These are phyloP conservation scores for Myiotriccus ornatus DNA, from an alignment of 2,797 vertebrate genomes.

Conservation along the genomic window DNA sequence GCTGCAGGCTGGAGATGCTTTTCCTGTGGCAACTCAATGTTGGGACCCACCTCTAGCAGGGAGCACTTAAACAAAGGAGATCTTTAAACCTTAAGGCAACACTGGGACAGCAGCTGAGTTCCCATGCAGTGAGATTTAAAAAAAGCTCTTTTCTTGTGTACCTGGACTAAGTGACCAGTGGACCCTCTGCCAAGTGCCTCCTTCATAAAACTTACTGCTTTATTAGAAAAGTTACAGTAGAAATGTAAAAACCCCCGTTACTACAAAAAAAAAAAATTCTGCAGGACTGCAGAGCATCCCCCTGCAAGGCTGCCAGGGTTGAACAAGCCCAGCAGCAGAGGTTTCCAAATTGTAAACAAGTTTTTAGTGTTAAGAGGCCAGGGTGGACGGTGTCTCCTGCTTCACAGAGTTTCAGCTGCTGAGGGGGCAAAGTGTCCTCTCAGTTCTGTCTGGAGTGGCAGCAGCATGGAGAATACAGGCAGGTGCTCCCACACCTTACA, in stretches of 20 bases:
- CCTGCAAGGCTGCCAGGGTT: neutral
- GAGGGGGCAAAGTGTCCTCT: too few species aligned
- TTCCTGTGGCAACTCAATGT: neutral
- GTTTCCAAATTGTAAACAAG: neutral
- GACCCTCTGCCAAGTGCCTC: neutral
- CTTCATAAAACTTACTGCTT: slow-evolving; percentile 17
- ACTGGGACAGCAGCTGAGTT: neutral
- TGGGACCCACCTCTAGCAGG: neutral
- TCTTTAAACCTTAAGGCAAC: neutral
- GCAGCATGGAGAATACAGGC: accelerated
- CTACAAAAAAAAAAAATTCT: neutral
- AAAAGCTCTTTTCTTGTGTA: neutral
- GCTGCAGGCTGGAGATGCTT: neutral
- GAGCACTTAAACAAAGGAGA: neutral
- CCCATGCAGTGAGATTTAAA: neutral
- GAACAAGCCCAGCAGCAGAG: neutral
- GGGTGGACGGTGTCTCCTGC: neutral
- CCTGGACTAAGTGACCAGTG: accelerated
- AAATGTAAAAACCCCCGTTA: neutral
- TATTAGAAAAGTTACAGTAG: slow-evolving; percentile 62
- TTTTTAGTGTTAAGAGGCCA: neutral
- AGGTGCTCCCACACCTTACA: neutral
- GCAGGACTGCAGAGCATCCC: neutral
- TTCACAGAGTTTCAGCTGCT: neutral
- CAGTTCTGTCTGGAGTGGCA: neutral